These are phyloP conservation scores for Oncorhynchus mykiss DNA, from an alignment of 2,113 vertebrate genomes.

Conservation along the genomic window DNA sequence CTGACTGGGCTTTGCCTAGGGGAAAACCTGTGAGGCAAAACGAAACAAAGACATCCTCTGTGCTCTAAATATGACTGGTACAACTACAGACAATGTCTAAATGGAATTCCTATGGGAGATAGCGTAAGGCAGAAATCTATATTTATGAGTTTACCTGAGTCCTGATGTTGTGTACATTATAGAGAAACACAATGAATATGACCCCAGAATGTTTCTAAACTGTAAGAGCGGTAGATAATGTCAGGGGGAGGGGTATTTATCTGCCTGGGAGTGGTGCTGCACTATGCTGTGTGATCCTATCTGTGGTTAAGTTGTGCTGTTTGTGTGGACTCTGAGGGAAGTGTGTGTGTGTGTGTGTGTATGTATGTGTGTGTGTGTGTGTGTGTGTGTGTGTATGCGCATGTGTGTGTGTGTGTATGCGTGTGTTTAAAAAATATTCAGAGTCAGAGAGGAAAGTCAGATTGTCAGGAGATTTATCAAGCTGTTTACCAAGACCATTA, in stretches of 20 bases:
- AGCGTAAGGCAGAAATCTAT: neutral
- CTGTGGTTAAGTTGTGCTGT: conserved; percentile 39
- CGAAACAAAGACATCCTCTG: conserved; percentile 20
- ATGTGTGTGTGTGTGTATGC: neutral
- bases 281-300: conserved; percentile 59
- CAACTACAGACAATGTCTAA: neutral
- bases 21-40: conserved; percentile 2
- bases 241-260: conserved; percentile 56
- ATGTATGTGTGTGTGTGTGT: neutral
- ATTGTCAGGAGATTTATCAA: conserved; percentile 29
- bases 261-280: conserved; percentile 55
- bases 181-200: conserved; percentile 30
- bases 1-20: conserved; percentile 15
- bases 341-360: conserved; percentile 7
- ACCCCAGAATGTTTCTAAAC: conserved; percentile 36
- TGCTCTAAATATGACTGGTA: neutral
- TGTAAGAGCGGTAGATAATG: conserved; percentile 49
- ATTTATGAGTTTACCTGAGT: conserved; percentile 45
- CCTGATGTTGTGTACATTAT: conserved; percentile 31
- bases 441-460: neutral
- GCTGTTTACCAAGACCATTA: conserved; percentile 4
- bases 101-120: neutral
- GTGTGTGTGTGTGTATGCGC: neutral
- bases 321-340: conserved; percentile 41
- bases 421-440: neutral